A percentile compares a stretch with the other conserved stretches of the same genome.
phyloP scores from a whole-genome alignment of 2,888 invertebrate genomes.

The Nomada ruficornis region DNA sequence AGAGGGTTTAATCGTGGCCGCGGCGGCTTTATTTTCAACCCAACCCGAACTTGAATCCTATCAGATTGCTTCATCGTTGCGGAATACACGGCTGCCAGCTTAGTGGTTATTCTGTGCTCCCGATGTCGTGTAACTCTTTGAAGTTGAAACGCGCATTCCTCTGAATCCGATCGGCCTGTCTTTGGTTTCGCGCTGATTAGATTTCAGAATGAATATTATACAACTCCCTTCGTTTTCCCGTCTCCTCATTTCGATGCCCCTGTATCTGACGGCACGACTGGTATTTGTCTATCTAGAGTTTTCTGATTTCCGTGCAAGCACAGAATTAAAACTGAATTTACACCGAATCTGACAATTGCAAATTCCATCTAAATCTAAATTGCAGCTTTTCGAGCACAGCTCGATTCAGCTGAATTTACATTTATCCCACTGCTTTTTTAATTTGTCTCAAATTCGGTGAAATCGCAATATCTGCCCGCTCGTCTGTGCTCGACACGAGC shows the following conservation, averaged over 20 bases:
- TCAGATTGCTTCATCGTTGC: slow-evolving; percentile 52
- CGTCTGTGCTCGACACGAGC: not conserved
- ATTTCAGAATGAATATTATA: slow-evolving; percentile 20
- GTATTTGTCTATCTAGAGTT: too few relatives aligned
- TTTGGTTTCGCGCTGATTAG: slow-evolving; percentile 46
- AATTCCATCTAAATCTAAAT: too few relatives aligned
- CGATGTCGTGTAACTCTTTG: slow-evolving; percentile 45
- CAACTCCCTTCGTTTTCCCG: not conserved
- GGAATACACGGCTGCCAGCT: slow-evolving; percentile 38
- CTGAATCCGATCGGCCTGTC: slow-evolving; percentile 21
- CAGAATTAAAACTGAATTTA: too few relatives aligned
- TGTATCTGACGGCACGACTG: not conserved
- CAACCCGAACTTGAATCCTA: slow-evolving; percentile 55
- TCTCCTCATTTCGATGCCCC: not conserved
- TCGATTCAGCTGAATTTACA: too few relatives aligned
- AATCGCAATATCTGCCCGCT: slow-evolving; percentile 1
- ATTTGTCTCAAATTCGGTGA: not conserved
- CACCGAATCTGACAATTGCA: too few relatives aligned
- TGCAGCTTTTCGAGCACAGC: too few relatives aligned
- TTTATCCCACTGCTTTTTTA: not conserved
- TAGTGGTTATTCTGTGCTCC: slow-evolving; percentile 29
- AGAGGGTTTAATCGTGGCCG: slow-evolving; percentile 62
- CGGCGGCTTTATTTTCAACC: slow-evolving; percentile 60
- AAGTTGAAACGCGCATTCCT: slow-evolving; percentile 13
- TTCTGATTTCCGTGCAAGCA: not conserved